Conservation (phyloP, 2,113 vertebrate genomes). For the Passer montanus region DNA sequence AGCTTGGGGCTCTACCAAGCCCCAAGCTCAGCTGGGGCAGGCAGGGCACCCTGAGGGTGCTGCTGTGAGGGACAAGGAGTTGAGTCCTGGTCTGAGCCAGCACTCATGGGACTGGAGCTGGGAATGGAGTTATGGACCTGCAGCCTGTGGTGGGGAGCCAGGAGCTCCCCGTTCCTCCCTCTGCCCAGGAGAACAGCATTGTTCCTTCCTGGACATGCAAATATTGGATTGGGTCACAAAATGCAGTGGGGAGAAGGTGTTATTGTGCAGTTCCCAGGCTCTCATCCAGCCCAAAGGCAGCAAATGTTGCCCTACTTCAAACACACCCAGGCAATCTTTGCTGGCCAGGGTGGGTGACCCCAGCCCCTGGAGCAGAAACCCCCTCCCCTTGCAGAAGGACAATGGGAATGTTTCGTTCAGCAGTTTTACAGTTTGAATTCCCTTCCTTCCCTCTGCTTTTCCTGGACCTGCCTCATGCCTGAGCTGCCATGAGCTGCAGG, state of each 20-base stretch:
- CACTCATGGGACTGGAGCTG: not conserved
- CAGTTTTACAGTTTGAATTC: not conserved
- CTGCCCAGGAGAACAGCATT: not conserved
- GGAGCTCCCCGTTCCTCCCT: rapidly evolving
- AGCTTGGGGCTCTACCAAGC: too few relatives aligned
- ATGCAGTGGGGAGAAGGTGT: rapidly evolving
- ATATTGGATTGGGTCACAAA: not conserved
- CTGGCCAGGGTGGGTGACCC: not conserved
- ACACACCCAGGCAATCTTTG: not conserved
- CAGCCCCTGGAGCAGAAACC: not conserved
- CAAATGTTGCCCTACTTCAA: not conserved
- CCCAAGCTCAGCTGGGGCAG: not conserved
- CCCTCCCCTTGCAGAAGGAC: not conserved
- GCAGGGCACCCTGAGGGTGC: not conserved
- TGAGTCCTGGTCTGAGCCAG: not conserved
- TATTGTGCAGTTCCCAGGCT: not conserved
- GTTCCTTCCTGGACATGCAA: not conserved
- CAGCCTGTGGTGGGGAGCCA: not conserved
- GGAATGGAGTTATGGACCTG: not conserved
- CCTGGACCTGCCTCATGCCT: not conserved
- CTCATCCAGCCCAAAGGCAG: not conserved
- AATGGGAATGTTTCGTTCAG: rapidly evolving
- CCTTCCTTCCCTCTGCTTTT: not conserved
- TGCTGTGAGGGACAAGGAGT: not conserved
- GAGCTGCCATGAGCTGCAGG: not conserved